Conservation (phyloP, 1,140 invertebrate genomes). For the Planococcus citri region DNA sequence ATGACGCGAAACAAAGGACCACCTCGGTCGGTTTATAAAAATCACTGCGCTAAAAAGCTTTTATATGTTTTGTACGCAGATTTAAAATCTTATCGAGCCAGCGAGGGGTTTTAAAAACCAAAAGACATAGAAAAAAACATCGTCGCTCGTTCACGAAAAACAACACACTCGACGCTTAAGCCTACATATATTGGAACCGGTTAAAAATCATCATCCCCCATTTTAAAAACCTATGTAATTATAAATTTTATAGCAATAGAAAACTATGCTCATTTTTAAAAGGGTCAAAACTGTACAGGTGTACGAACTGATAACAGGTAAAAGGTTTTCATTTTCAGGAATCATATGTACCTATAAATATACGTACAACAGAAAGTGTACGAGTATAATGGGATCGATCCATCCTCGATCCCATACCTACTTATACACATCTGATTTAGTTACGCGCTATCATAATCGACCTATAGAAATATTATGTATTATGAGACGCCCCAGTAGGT, state of each 20-base stretch:
- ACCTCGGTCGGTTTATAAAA: not conserved
- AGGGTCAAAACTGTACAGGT: slow-evolving; percentile 8
- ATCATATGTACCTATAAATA: too few relatives aligned
- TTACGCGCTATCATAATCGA: slow-evolving; percentile 1
- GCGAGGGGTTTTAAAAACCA: not conserved
- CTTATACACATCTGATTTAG: not conserved
- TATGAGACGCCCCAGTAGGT: not conserved
- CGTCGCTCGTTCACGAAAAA: not conserved
- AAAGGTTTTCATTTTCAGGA: too few relatives aligned
- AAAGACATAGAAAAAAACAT: too few relatives aligned
- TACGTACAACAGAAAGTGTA: too few relatives aligned
- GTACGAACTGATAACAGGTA: slow-evolving; percentile 11
- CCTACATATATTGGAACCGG: too few relatives aligned
- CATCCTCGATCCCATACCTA: too few relatives aligned
- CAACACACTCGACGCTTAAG: too few relatives aligned
- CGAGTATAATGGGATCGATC: too few relatives aligned
- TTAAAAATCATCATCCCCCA: too few relatives aligned
- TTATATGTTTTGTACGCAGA: slow-evolving; percentile 12
- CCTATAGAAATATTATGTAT: too few relatives aligned
- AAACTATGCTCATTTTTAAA: slow-evolving; percentile 14
- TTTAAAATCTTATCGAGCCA: not conserved
- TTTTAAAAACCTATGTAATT: not conserved
- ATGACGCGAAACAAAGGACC: not conserved
- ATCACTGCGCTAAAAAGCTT: not conserved
- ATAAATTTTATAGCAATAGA: slow-evolving; percentile 10